Percentiles rank a stretch among this genome's conserved stretches.
Evolutionary conservation across 2,888 invertebrate genomes (phyloP).

Genomic region (Anthrax anthrax): DNA sequence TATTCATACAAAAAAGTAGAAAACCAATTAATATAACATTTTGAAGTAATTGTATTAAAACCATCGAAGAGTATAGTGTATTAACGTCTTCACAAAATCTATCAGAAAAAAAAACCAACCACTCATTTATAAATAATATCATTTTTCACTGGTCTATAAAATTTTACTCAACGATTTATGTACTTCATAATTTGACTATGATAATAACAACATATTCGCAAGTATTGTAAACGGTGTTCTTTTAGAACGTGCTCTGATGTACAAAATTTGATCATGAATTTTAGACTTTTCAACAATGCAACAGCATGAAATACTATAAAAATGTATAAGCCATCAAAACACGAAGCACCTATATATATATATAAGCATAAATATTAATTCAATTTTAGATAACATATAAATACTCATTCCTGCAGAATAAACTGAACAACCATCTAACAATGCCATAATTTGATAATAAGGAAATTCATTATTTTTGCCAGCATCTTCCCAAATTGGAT

Average conservation of each 20-base stretch:
- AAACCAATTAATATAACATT: background rate
- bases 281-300: background rate
- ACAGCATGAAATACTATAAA: background rate
- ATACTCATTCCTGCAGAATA: no score
- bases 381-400: no score
- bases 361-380: no score
- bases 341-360: no score
- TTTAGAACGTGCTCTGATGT: background rate
- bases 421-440: no score
- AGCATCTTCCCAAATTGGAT: no score
- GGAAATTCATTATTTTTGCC: no score
- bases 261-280: background rate
- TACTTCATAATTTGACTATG: background rate
- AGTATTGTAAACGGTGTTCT: background rate
- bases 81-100: slow-evolving; percentile 3
- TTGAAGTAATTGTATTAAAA: background rate
- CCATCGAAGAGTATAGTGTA: background rate
- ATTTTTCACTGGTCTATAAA: no score
- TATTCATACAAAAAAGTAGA: background rate
- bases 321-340: background rate
- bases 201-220: background rate
- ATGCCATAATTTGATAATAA: no score
- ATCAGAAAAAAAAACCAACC: background rate
- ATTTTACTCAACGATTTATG: no score
- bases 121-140: no score